Conservation (phyloP, 2,113 vertebrate species). For the Petaurus breviceps region DNA sequence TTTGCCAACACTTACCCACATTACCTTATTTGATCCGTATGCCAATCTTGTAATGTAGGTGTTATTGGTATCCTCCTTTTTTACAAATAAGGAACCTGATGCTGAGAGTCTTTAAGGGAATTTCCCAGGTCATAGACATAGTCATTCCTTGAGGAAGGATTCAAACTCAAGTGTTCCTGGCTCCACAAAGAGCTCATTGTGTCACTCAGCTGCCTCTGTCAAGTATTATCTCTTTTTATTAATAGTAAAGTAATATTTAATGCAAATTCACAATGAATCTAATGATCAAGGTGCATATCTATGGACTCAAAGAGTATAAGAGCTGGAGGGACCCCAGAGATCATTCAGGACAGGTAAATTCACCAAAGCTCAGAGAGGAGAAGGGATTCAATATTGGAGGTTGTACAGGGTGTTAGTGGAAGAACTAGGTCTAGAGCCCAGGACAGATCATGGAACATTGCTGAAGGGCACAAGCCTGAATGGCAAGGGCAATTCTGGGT, state of each 20-base stretch:
- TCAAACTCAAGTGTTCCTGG: background rate
- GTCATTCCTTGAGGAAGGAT: background rate
- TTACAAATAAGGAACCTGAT: background rate
- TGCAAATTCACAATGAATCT: background rate
- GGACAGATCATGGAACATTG: background rate
- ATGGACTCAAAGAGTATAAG: background rate
- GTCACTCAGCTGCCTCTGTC: too few species aligned
- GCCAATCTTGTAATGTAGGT: background rate
- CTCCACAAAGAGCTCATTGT: background rate
- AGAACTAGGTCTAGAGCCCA: background rate
- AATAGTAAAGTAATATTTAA: background rate
- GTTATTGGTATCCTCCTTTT: too few species aligned
- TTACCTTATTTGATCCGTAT: background rate
- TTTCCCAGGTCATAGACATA: background rate
- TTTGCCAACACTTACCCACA: background rate
- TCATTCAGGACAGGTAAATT: background rate
- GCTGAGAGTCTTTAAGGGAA: background rate
- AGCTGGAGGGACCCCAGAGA: background rate
- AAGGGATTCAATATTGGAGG: background rate
- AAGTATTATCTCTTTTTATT: background rate
- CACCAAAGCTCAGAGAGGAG: background rate
- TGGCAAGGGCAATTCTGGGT: background rate
- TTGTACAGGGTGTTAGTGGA: background rate
- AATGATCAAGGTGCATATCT: background rate
- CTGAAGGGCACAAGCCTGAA: background rate